Evolutionary conservation across 2,888 invertebrate species (phyloP).

Genomic region (Diploptera punctata): DNA sequence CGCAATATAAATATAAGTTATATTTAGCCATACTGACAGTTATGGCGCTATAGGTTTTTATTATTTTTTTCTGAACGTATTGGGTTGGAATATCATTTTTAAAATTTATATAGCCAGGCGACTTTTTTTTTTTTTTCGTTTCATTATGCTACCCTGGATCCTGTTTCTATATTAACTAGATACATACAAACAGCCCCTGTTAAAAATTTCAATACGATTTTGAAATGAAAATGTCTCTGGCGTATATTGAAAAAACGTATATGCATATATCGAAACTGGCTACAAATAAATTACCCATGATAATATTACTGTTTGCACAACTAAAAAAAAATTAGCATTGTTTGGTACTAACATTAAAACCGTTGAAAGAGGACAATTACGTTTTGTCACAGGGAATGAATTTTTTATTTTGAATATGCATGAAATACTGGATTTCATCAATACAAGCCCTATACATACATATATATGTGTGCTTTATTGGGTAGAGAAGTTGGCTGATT

Average conservation of each 20-base stretch:
- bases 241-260: conserved; percentile 26
- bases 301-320: conserved; percentile 20
- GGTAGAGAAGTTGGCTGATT: neutral
- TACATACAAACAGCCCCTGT: conserved; percentile 1
- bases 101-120: neutral
- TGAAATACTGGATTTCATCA: conserved; percentile 14
- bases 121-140: neutral
- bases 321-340: conserved; percentile 22
- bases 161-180: conserved; percentile 14
- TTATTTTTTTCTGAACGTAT: no score
- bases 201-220: conserved; percentile 26
- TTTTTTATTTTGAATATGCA: conserved; percentile 16
- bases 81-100: no score
- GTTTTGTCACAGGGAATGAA: conserved; percentile 6
- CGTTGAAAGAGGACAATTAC: conserved; percentile 16
- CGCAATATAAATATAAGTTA: no score
- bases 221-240: conserved; percentile 28
- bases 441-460: neutral
- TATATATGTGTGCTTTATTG: neutral
- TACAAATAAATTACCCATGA: conserved; percentile 20
- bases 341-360: conserved; percentile 12
- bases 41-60: no score
- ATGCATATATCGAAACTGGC: conserved; percentile 14
- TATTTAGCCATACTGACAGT: no score
- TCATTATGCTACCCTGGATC: neutral